Evolutionary conservation across 2,113 vertebrate species (phyloP).

Genomic region (Upupa epops): DNA sequence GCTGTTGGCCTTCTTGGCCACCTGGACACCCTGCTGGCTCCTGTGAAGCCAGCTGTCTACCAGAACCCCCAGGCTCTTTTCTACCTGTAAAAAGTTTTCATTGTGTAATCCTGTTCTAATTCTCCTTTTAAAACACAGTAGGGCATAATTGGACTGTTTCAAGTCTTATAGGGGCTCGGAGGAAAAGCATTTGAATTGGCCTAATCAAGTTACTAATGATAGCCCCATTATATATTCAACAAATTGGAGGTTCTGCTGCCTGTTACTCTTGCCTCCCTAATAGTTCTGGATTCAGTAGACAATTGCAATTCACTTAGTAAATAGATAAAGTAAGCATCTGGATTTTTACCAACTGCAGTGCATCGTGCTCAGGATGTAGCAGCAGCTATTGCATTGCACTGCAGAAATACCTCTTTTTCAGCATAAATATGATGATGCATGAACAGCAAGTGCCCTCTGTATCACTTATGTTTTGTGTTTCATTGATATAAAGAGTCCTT

Average conservation of each 20-base stretch:
- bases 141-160: not conserved
- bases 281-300: not conserved
- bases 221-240: not conserved
- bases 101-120: not conserved
- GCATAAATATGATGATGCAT: not conserved
- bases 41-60: no score
- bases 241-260: slow-evolving; percentile 2
- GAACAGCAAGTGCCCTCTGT: not conserved
- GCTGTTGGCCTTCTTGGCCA: no score
- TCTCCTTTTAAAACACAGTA: slow-evolving; percentile 3
- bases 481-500: not conserved
- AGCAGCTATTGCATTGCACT: not conserved
- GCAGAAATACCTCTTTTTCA: not conserved
- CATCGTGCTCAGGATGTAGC: not conserved
- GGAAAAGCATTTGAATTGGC: not conserved
- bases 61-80: no score
- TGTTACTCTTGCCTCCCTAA: not conserved
- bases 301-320: not conserved
- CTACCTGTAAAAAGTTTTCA: not conserved
- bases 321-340: not conserved
- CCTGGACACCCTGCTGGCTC: no score
- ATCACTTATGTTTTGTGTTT: not conserved
- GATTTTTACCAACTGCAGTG: not conserved
- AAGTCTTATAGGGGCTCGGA: not conserved
- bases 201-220: not conserved